Evolutionary conservation across 2,797 vertebrate species (phyloP).

Genomic region (Myiotriccus ornatus): DNA sequence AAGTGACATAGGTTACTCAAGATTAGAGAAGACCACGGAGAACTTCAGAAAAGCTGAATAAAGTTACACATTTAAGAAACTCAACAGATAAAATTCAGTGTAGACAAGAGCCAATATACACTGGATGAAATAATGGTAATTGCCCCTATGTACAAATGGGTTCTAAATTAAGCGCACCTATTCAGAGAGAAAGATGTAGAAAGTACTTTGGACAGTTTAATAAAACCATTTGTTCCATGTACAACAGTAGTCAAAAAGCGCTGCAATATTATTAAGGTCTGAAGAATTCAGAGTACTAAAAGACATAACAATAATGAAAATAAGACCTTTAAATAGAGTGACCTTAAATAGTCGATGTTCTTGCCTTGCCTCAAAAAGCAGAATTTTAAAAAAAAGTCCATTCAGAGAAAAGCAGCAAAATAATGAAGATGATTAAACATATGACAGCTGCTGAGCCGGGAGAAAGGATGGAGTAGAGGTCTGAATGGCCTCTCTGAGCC

Average conservation of each 20-base stretch:
- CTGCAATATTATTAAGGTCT: constrained; percentile 32
- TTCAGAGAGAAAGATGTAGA: constrained; percentile 59
- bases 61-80: constrained; percentile 63
- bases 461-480: not conserved
- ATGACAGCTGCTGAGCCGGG: not conserved
- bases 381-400: not conserved
- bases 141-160: constrained; percentile 62
- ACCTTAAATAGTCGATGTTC: not conserved
- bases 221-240: constrained; percentile 26
- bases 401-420: not conserved
- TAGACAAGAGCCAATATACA: constrained; percentile 64
- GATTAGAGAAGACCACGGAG: constrained; percentile 13
- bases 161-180: constrained; percentile 75
- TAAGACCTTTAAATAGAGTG: constrained; percentile 9
- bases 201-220: constrained; percentile 49
- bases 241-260: constrained; percentile 5
- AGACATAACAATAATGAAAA: constrained; percentile 28
- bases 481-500: not conserved
- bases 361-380: not conserved
- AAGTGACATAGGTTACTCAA: constrained; percentile 15
- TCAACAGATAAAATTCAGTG: constrained; percentile 67
- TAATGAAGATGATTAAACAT: constrained; percentile 13
- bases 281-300: not conserved
- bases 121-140: constrained; percentile 71
- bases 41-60: constrained; percentile 66